A percentile compares a stretch with the other conserved stretches of the same genome.
Conservation (phyloP, 2,888 invertebrate genomes). For the Drosophila limbata region DNA sequence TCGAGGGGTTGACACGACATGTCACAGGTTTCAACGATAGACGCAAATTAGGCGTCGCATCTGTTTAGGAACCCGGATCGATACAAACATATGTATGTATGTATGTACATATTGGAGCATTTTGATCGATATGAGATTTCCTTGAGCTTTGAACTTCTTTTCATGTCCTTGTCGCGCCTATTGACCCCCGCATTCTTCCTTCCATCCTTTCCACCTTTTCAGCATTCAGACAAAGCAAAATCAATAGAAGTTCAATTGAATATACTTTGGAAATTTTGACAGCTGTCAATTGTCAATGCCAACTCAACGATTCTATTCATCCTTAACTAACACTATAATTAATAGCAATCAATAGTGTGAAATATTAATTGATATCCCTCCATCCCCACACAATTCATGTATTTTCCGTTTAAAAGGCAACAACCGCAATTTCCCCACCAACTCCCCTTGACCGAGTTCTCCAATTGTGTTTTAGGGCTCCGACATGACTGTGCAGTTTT, state of each 20-base stretch:
- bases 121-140: constrained; percentile 65
- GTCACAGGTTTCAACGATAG: constrained; percentile 50
- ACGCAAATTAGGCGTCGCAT: constrained; percentile 71
- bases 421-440: not conserved
- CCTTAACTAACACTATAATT: constrained; percentile 48
- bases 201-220: constrained; percentile 3
- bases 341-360: constrained; percentile 66
- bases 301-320: constrained; percentile 37
- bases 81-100: constrained; percentile 58
- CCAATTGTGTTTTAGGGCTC: constrained; percentile 21
- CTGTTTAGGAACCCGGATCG: constrained; percentile 63
- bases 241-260: constrained; percentile 63
- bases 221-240: constrained; percentile 20
- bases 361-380: constrained; percentile 65
- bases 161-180: constrained; percentile 66
- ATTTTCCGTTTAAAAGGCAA: not conserved
- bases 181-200: constrained; percentile 37
- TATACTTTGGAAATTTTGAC: constrained; percentile 62
- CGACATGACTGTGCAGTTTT: constrained; percentile 51
- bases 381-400: not conserved
- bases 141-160: constrained; percentile 74
- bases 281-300: constrained; percentile 67
- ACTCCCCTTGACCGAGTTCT: not conserved
- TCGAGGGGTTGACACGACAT: constrained; percentile 54
- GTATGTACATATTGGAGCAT: constrained; percentile 33